Percentiles rank a stretch among this genome's conserved stretches.
These are phyloP conservation scores for Solenopsis fugax DNA, from an alignment of 1,140 invertebrate species.

Conservation along the genomic window DNA sequence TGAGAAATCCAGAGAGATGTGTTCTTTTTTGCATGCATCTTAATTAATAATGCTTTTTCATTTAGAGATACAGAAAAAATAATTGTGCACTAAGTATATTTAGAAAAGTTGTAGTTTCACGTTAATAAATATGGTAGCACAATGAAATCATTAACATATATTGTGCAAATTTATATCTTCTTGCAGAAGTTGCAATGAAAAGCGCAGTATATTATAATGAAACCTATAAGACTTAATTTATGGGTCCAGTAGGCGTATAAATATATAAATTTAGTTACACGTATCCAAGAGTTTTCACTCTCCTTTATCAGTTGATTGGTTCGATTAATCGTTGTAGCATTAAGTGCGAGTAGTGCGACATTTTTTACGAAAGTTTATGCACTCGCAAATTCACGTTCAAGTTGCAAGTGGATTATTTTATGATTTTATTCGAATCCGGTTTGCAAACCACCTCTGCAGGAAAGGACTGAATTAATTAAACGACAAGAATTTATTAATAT, in stretches of 20 bases:
- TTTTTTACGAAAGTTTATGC: slow-evolving; percentile 27
- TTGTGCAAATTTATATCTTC: not conserved
- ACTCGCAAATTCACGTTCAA: slow-evolving; percentile 40
- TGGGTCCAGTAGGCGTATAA: not conserved
- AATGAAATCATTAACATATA: not conserved
- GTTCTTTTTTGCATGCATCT: not conserved
- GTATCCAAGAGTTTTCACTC: slow-evolving; percentile 33
- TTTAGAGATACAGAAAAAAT: not conserved
- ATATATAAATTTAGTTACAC: not conserved
- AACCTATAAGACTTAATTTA: not conserved
- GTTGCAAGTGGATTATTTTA: not conserved
- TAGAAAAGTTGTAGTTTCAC: not conserved
- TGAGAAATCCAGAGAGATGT: not conserved
- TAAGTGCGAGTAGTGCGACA: not conserved
- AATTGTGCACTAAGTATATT: not conserved
- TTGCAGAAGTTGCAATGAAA: not conserved
- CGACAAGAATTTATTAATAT: slow-evolving; percentile 16
- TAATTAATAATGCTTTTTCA: not conserved
- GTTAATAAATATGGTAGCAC: not conserved
- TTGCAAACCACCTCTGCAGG: not conserved
- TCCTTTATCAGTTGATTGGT: not conserved
- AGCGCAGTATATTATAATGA: not conserved
- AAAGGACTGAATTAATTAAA: not conserved
- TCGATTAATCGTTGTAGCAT: slow-evolving; percentile 13
- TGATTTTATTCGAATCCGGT: slow-evolving; percentile 31